phyloP scores from a whole-genome alignment of 2,797 vertebrate species.

The Enteromius argenteus region DNA sequence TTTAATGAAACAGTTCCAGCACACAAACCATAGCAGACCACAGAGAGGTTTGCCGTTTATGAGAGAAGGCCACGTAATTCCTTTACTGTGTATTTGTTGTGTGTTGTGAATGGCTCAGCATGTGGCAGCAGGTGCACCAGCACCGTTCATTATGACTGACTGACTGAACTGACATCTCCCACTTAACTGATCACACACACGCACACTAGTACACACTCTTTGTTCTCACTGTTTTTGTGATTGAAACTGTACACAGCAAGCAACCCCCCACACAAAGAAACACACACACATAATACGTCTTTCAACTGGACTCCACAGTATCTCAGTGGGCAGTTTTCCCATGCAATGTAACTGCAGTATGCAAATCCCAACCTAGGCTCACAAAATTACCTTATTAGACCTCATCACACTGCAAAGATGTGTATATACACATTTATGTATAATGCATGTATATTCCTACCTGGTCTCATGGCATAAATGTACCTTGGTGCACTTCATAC shows the following conservation, averaged over 20 bases:
- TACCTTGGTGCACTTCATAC: too few species aligned
- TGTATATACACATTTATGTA: background rate
- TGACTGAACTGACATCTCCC: constrained; percentile 62
- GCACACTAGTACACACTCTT: constrained; percentile 52
- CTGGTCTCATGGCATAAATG: too few species aligned
- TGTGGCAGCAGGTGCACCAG: constrained; percentile 70
- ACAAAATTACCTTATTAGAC: background rate
- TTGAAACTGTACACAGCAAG: constrained; percentile 32
- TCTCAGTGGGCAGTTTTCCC: background rate
- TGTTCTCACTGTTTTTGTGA: constrained; percentile 19
- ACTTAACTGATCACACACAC: constrained; percentile 53
- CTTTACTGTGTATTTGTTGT: constrained; percentile 14
- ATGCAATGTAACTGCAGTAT: background rate
- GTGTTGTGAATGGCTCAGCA: constrained; percentile 64
- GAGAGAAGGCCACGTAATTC: constrained; percentile 7
- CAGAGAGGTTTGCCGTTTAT: background rate
- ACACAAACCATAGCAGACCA: background rate
- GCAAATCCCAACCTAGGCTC: background rate
- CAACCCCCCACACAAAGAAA: constrained; percentile 7
- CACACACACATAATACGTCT: constrained; percentile 41
- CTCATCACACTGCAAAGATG: background rate
- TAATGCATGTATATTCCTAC: background rate
- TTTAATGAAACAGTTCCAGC: background rate
- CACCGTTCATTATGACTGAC: constrained; percentile 70
- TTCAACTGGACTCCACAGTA: constrained; percentile 37